These are phyloP conservation scores for Timema cristinae DNA, from an alignment of 2,888 invertebrate genomes.

Conservation along the genomic window DNA sequence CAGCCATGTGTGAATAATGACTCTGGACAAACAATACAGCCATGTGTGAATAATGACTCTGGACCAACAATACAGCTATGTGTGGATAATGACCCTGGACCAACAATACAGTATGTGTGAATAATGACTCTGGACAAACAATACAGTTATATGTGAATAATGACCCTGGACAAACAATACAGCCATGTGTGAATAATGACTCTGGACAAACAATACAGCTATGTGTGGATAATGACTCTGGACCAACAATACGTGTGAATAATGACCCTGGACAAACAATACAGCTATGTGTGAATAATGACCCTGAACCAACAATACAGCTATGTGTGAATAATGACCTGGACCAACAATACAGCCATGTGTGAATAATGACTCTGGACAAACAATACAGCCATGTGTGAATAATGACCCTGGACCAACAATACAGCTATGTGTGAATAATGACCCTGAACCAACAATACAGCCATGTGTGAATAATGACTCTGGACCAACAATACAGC, in stretches of 20 bases:
- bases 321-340: constrained; percentile 42
- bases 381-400: not conserved
- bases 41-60: constrained; percentile 47
- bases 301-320: constrained; percentile 46
- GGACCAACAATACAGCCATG: constrained; percentile 16
- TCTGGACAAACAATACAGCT: constrained; percentile 42
- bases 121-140: constrained; percentile 47
- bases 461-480: constrained; percentile 32
- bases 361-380: constrained; percentile 47
- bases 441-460: constrained; percentile 47
- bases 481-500: constrained; percentile 46
- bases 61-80: constrained; percentile 17
- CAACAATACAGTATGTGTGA: not conserved
- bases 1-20: constrained; percentile 32
- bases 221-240: no score
- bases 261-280: constrained; percentile 49
- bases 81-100: constrained; percentile 47
- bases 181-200: constrained; percentile 39
- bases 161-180: constrained; percentile 47
- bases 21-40: constrained; percentile 46
- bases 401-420: constrained; percentile 47
- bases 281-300: constrained; percentile 32
- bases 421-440: no score
- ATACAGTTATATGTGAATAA: no score
- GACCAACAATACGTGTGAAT: no score